Evolutionary conservation across 2,797 vertebrate genomes (phyloP).

Genomic region (Sitta carolinensis): DNA sequence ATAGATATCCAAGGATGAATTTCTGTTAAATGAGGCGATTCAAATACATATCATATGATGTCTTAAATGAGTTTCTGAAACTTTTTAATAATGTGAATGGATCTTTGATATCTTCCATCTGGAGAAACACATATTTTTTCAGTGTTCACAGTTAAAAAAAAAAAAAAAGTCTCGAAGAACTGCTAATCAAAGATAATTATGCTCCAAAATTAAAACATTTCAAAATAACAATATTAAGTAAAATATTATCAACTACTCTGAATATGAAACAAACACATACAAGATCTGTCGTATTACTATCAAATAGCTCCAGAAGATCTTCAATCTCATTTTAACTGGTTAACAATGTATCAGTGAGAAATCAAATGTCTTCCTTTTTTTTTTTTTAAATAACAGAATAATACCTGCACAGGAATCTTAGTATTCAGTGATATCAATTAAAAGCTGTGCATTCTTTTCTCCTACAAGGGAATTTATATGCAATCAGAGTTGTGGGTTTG

Average conservation of each 20-base stretch:
- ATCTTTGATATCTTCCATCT: neutral
- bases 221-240: neutral
- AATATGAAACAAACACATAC: neutral
- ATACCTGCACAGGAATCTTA: neutral
- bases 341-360: neutral
- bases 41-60: neutral
- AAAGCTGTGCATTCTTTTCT: neutral
- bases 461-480: neutral
- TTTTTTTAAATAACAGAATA: neutral
- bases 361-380: neutral
- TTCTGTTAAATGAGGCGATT: neutral
- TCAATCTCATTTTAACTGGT: neutral
- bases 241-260: neutral
- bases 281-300: neutral
- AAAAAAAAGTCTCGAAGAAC: neutral
- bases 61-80: constrained; percentile 19
- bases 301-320: neutral
- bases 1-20: neutral
- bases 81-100: neutral
- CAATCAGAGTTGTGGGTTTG: too few relatives aligned
- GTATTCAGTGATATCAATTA: neutral
- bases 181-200: neutral
- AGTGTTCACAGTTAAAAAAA: neutral
- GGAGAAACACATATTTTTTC: neutral
- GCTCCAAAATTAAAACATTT: neutral